Base-by-base conservation (phyloP, 1,140 invertebrate genomes). In the Cydia amplana region DNA sequence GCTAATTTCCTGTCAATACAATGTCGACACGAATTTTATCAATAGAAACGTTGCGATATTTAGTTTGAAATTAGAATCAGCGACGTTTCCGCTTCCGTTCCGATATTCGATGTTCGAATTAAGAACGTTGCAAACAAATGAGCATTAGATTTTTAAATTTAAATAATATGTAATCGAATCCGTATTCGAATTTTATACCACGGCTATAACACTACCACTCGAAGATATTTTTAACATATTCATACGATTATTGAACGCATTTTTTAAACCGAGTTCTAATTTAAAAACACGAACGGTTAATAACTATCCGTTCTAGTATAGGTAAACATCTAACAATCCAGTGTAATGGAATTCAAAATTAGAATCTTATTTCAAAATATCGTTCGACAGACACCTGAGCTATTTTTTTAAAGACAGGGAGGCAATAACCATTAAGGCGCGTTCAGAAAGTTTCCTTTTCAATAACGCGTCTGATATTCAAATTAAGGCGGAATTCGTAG, bases 381-480 rank as follows among this genome's bases (percentile, higher is more conserved):
- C 28, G 25, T 32, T 65, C 28, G 28, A 65, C 64, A 23, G 65
- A 70, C 65, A 70, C 65, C 65, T 70, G 65, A 70, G 65, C 32
- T 25, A 40, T 70, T 70, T 70, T 70, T 70, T 70, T 70, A 70
- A 79, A 87, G 88, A 91, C 85, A 87, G 85, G 87, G 84, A 85
- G 75, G 91, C 89, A 92, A 92, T 92, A 92, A 92, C 91, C 91
- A 88, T 92, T 92, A 91, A 87, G 85, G 88, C 86, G 85, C 87
- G 84, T 87, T 86, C 85, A 74, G 74, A 86, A 92, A 92, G 83
- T 91, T 92, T 91, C 87, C 88, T 92, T 91, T 92, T 92, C 91
- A 92, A 92, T 92, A 92, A 91, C 89, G 88, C 88, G 89, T 91
- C 88, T 90, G 88, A 91, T 91, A 92, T 92, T 92, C 90, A 92